Conservation (phyloP, 2,888 invertebrate species). For the Anagyrus pseudococci region DNA sequence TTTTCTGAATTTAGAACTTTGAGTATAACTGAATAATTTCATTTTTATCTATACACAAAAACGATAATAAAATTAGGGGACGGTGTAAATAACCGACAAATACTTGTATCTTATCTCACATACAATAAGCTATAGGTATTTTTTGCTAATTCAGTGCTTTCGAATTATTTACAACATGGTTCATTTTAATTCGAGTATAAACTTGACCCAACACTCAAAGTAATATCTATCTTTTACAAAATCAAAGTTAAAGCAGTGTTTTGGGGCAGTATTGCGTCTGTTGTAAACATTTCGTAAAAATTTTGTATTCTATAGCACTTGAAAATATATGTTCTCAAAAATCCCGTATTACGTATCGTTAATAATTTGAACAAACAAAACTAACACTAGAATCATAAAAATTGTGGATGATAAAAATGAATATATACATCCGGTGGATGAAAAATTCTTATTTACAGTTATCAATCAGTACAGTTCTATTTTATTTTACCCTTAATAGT, state of each 20-base stretch:
- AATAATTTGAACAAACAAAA: no score
- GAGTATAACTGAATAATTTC: background rate
- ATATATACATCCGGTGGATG: no score
- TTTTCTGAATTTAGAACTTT: background rate
- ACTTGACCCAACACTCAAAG: background rate
- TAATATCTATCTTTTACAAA: no score
- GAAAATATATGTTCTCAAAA: no score
- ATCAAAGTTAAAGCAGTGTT: no score
- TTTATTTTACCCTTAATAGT: background rate
- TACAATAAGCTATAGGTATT: background rate
- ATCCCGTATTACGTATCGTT: no score
- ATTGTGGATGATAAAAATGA: no score
- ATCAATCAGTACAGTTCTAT: constrained; percentile 23
- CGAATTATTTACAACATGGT: constrained; percentile 11
- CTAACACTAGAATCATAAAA: no score
- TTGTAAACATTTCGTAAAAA: no score
- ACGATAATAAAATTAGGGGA: background rate
- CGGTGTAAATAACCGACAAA: constrained; percentile 9
- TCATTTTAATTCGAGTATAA: background rate
- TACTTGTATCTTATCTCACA: background rate
- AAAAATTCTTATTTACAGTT: constrained; percentile 32
- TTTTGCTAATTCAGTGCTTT: background rate
- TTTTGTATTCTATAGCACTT: no score
- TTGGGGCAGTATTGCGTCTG: no score
- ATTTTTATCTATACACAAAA: constrained; percentile 8